Evolutionary conservation across 2,888 invertebrate genomes (phyloP).

Genomic region (Nezara viridula): DNA sequence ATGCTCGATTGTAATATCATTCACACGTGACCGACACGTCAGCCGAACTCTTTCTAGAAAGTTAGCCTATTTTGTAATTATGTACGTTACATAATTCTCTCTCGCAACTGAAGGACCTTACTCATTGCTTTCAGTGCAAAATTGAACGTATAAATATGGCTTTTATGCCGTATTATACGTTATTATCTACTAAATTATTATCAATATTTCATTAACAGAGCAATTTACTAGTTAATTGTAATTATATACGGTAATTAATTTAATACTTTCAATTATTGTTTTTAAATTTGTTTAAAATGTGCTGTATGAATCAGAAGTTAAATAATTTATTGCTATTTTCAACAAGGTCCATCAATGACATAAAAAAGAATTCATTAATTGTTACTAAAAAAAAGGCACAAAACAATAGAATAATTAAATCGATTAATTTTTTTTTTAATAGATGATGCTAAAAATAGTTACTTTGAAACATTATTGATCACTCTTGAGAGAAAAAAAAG

Average conservation of each 20-base stretch:
- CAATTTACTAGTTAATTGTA: not conserved
- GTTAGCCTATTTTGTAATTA: constrained; percentile 31
- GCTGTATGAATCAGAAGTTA: no score
- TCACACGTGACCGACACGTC: constrained; percentile 7
- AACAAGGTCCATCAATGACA: no score
- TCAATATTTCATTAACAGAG: not conserved
- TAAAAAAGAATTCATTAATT: no score
- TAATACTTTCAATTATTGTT: no score
- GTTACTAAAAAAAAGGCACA: no score
- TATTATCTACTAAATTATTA: not conserved
- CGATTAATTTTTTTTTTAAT: no score
- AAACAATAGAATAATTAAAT: no score
- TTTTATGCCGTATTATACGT: not conserved
- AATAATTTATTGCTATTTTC: no score
- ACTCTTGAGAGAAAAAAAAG: no score
- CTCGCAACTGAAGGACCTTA: constrained; percentile 36
- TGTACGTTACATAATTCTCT: constrained; percentile 19
- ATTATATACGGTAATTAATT: not conserved
- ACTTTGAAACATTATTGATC: no score
- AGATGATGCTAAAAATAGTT: no score
- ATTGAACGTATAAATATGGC: not conserved
- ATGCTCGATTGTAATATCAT: not conserved
- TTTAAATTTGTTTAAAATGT: no score
- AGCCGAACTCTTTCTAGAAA: constrained; percentile 31
- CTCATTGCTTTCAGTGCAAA: constrained; percentile 1